Evolutionary conservation across 1,140 invertebrate genomes (phyloP).

Genomic region (Ceratina calcarata): DNA sequence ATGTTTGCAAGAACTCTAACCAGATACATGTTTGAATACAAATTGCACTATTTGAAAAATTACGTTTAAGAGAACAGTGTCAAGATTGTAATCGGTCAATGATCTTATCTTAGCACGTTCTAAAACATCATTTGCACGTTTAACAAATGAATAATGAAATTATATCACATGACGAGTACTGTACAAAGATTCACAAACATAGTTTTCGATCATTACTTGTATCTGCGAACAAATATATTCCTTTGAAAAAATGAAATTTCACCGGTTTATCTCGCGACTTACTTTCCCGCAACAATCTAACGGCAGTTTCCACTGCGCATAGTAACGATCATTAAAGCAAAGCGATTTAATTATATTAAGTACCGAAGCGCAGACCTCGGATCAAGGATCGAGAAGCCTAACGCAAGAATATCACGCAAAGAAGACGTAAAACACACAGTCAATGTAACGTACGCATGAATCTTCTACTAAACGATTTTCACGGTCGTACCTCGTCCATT

Average conservation of each 20-base stretch:
- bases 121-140: background rate
- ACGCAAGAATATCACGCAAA: background rate
- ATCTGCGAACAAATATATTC: background rate
- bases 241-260: background rate
- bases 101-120: conserved; percentile 18
- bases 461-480: conserved; percentile 2
- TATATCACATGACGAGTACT: background rate
- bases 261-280: background rate
- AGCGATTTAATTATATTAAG: background rate
- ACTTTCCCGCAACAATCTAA: background rate
- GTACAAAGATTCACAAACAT: background rate
- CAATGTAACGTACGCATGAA: background rate
- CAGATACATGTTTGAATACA: background rate
- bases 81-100: conserved; percentile 28
- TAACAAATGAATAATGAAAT: background rate
- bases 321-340: background rate
- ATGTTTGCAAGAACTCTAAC: too few species aligned
- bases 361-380: background rate
- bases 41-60: background rate
- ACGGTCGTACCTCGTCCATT: conserved; percentile 60
- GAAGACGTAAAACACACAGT: background rate
- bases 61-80: background rate
- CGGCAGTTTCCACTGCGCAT: background rate
- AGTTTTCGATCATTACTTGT: background rate
- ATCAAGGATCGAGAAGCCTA: background rate